Conservation (phyloP, 1,140 invertebrate genomes). For the Drosophila arawakana region DNA sequence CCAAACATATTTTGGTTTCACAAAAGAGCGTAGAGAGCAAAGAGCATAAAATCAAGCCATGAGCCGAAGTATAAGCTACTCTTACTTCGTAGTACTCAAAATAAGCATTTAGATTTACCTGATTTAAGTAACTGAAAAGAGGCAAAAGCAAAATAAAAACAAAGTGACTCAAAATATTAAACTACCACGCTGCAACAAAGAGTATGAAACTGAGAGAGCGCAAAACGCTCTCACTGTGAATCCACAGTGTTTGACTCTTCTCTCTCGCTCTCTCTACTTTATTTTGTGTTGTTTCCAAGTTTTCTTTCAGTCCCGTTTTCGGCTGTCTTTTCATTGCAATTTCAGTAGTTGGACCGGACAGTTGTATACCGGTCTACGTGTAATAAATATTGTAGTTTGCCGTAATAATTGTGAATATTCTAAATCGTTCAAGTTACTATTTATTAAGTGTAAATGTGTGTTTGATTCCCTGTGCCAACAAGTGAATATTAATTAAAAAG, state of each 20-base stretch:
- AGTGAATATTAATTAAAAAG: not conserved
- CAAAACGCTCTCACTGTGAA: not conserved
- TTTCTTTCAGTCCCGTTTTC: slow-evolving; percentile 30
- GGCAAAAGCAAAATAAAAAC: not conserved
- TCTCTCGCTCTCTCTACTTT: slow-evolving; percentile 20
- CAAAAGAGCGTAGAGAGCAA: not conserved
- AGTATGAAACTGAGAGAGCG: not conserved
- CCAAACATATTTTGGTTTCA: not conserved
- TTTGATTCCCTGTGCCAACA: not conserved
- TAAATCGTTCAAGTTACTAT: slow-evolving; percentile 25
- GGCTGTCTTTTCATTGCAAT: slow-evolving; percentile 13
- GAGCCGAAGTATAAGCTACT: slow-evolving; percentile 7
- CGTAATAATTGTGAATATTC: slow-evolving; percentile 39
- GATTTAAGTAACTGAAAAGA: too few relatives aligned
- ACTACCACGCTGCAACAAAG: not conserved
- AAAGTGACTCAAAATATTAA: not conserved
- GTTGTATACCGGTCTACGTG: slow-evolving; percentile 12
- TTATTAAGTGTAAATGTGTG: slow-evolving; percentile 27
- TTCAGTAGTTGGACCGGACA: slow-evolving; percentile 24
- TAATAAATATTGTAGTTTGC: slow-evolving; percentile 10
- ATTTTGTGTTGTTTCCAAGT: slow-evolving; percentile 5
- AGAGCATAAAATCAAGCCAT: too few relatives aligned
- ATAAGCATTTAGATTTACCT: too few relatives aligned
- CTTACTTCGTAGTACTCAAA: not conserved
- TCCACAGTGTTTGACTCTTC: not conserved